phyloP scores from a whole-genome alignment of 2,113 vertebrate genomes.

The Toxotes jaculatrix region DNA sequence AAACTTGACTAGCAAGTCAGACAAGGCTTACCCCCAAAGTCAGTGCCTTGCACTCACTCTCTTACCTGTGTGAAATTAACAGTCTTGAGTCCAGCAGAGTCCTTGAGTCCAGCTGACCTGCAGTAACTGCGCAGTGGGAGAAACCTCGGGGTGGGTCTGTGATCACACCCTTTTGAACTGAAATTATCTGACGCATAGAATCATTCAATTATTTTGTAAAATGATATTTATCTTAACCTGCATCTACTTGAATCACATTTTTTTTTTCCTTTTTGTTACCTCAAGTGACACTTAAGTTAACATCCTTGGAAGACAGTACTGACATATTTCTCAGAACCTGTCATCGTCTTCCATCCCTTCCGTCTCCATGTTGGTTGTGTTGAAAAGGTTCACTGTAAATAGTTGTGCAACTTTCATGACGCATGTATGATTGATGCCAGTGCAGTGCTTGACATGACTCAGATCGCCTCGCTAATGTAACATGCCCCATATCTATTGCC shows the following conservation, averaged over 20 bases:
- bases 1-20: background rate
- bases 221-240: background rate
- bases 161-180: background rate
- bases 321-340: background rate
- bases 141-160: too few species aligned
- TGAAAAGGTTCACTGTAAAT: background rate
- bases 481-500: background rate
- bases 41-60: background rate
- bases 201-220: background rate
- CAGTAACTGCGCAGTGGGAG: background rate
- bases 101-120: background rate
- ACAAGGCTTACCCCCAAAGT: background rate
- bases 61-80: background rate
- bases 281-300: background rate
- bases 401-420: constrained; percentile 50
- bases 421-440: background rate
- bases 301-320: background rate
- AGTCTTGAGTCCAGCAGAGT: background rate
- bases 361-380: fast-evolving
- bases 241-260: background rate
- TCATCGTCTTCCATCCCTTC: background rate
- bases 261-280: background rate
- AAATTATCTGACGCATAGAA: background rate
- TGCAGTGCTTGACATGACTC: constrained; percentile 45
- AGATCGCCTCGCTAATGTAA: constrained; percentile 17